Percentiles rank a stretch among this genome's conserved stretches.
These are phyloP conservation scores for Lophura nycthemera DNA, from an alignment of 2,113 vertebrate species.

Conservation along the genomic window DNA sequence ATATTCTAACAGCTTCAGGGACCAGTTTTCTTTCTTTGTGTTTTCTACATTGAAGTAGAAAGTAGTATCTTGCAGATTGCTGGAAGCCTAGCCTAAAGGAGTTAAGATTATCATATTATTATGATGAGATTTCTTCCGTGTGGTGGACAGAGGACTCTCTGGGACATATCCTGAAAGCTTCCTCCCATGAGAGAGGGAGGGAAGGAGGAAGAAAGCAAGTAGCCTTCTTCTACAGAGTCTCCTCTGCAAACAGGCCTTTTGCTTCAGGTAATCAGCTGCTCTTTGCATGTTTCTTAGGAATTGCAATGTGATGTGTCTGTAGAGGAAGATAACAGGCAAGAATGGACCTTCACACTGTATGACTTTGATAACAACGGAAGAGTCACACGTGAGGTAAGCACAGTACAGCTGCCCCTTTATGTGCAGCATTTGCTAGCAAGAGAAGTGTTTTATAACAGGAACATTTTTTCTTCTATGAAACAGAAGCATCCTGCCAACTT, in stretches of 20 bases:
- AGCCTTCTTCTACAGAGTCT: not conserved
- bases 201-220: not conserved
- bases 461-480: constrained; percentile 31
- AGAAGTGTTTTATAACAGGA: constrained; percentile 45
- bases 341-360: constrained; percentile 98
- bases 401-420: constrained; percentile 27
- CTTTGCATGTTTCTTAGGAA: constrained; percentile 85
- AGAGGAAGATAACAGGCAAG: constrained; percentile 97
- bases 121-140: not conserved
- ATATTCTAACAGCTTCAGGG: not conserved
- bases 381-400: constrained; percentile 96
- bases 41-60: not conserved
- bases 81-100: not conserved
- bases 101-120: not conserved
- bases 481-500: constrained; percentile 36
- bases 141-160: not conserved
- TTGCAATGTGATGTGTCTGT: constrained; percentile 97
- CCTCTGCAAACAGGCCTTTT: constrained; percentile 39
- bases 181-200: not conserved
- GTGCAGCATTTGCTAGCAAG: not conserved
- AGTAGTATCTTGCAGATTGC: not conserved
- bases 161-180: not conserved
- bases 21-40: constrained; percentile 4
- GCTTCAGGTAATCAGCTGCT: constrained; percentile 64
- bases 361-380: constrained; percentile 99